Evolutionary conservation across 2,888 invertebrate species (phyloP).

Genomic region (Podotricha telesiphe): DNA sequence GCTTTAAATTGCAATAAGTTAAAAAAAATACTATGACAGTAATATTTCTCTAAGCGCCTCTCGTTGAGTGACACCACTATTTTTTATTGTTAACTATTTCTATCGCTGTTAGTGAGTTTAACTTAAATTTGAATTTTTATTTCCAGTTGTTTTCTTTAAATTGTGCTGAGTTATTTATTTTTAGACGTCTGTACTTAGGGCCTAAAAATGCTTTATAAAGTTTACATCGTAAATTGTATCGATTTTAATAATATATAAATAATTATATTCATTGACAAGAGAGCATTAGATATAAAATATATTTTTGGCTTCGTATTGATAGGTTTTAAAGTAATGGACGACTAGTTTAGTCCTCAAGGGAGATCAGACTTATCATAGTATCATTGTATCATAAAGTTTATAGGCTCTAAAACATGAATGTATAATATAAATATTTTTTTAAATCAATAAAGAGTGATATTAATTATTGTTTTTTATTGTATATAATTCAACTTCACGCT

Average conservation of each 20-base stretch:
- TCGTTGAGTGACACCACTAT: slow-evolving; percentile 51
- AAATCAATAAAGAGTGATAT: slow-evolving; percentile 84
- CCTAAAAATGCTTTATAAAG: slow-evolving; percentile 61
- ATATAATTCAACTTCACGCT: too few species aligned
- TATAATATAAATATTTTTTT: slow-evolving; percentile 83
- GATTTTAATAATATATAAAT: slow-evolving; percentile 29
- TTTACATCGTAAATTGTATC: slow-evolving; percentile 51
- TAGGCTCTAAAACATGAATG: slow-evolving; percentile 79
- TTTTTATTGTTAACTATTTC: slow-evolving; percentile 56
- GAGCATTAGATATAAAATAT: slow-evolving; percentile 64
- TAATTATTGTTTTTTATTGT: slow-evolving; percentile 57
- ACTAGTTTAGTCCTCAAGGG: slow-evolving; percentile 41
- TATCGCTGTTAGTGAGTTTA: slow-evolving; percentile 51
- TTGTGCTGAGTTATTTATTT: slow-evolving; percentile 61
- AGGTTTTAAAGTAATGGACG: slow-evolving; percentile 52
- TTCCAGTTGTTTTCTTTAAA: slow-evolving; percentile 54
- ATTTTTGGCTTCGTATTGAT: slow-evolving; percentile 74
- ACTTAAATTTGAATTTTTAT: slow-evolving; percentile 55
- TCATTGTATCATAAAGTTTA: slow-evolving; percentile 57
- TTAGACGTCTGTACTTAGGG: slow-evolving; percentile 72
- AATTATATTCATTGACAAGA: slow-evolving; percentile 41
- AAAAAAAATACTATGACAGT: slow-evolving; percentile 33
- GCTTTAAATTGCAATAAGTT: slow-evolving; percentile 53
- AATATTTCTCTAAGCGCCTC: slow-evolving; percentile 47
- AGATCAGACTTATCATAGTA: slow-evolving; percentile 45